Percentiles rank a stretch among this genome's conserved stretches.
Evolutionary conservation across 1,140 invertebrate genomes (phyloP).

Genomic region (Theocolax elegans): DNA sequence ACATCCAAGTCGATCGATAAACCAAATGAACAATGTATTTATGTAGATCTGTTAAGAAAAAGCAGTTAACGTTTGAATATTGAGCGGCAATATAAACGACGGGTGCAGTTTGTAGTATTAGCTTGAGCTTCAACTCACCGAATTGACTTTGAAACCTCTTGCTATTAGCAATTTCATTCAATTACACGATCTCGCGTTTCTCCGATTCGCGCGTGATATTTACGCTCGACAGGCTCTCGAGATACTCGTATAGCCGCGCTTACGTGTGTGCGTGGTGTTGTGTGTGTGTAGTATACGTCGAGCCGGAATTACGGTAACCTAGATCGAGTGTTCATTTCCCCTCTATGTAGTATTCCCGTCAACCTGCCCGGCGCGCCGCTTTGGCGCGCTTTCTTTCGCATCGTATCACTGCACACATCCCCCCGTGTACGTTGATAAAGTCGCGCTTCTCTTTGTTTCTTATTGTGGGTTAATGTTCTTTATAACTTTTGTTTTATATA

Average conservation of each 20-base stretch:
- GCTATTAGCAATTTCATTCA: constrained; percentile 59
- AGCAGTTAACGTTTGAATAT: too few species aligned
- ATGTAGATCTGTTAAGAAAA: too few species aligned
- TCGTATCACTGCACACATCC: background rate
- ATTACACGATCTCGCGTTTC: constrained; percentile 51
- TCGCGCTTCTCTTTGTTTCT: too few species aligned
- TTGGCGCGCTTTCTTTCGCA: constrained; percentile 22
- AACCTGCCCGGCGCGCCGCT: too few species aligned
- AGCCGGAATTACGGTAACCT: constrained; percentile 43
- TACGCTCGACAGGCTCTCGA: constrained; percentile 49
- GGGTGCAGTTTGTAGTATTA: too few species aligned
- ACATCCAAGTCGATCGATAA: too few species aligned
- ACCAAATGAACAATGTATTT: too few species aligned
- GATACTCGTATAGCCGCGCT: constrained; percentile 4
- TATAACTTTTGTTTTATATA: too few species aligned
- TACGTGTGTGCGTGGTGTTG: background rate
- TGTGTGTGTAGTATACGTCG: background rate
- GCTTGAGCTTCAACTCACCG: too few species aligned
- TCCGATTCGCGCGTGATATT: constrained; percentile 59
- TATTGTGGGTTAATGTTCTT: too few species aligned
- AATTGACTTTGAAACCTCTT: constrained; percentile 50
- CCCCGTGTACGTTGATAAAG: too few species aligned
- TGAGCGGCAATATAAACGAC: too few species aligned
- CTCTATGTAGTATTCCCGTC: constrained; percentile 6
- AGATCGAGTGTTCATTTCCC: constrained; percentile 9